Conservation (phyloP, 1,140 invertebrate species). For the Ruditapes philippinarum region DNA sequence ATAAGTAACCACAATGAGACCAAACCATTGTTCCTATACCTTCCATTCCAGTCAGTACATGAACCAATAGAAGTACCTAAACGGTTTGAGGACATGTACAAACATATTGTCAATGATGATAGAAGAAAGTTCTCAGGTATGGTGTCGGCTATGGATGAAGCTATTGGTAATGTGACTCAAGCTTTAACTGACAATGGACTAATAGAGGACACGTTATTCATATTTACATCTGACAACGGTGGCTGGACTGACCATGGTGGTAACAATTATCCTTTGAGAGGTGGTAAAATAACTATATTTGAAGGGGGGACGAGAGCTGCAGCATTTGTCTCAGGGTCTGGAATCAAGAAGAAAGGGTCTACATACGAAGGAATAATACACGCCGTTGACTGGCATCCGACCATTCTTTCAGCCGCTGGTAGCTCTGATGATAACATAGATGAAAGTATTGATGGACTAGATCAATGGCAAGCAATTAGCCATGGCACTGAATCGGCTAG, state of each 20-base stretch:
- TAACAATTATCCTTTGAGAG: conserved; percentile 80
- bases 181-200: conserved; percentile 84
- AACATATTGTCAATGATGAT: conserved; percentile 53
- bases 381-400: conserved; percentile 34
- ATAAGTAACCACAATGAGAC: background rate
- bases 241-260: conserved; percentile 77
- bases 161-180: conserved; percentile 86
- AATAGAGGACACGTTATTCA: conserved; percentile 66
- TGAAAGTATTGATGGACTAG: conserved; percentile 68
- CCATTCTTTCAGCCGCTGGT: conserved; percentile 23
- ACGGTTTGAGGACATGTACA: conserved; percentile 39
- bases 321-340: conserved; percentile 71
- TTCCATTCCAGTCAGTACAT: conserved; percentile 40
- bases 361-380: conserved; percentile 62
- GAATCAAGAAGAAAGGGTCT: conserved; percentile 61
- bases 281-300: conserved; percentile 77
- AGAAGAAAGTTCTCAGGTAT: conserved; percentile 82
- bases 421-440: background rate
- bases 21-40: conserved; percentile 9
- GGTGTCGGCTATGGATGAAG: conserved; percentile 87
- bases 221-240: conserved; percentile 33
- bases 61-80: conserved; percentile 9
- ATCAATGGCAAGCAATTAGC: conserved; percentile 67
- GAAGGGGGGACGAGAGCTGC: conserved; percentile 79
- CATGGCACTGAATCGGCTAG: conserved; percentile 25